A percentile compares a stretch with the other conserved stretches of the same genome.
Conservation (phyloP, 2,113 vertebrate genomes). For the Ifrita kowaldi region DNA sequence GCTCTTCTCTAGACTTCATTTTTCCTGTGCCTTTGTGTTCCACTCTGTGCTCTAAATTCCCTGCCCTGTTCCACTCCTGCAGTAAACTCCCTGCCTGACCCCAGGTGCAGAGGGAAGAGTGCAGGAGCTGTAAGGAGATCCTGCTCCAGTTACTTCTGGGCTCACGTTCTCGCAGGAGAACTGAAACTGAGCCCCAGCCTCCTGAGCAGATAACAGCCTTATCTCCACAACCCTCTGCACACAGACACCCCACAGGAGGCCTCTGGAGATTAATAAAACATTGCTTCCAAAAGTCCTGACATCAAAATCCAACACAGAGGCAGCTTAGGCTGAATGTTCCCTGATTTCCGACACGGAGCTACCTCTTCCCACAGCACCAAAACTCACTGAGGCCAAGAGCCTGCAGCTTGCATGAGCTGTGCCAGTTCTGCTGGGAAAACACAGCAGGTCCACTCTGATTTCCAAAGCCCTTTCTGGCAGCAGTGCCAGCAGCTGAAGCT, state of each 20-base stretch:
- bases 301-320: fast-evolving
- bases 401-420: fast-evolving
- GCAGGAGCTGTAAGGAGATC: background rate
- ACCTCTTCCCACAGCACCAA: too few species aligned
- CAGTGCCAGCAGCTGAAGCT: background rate
- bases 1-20: background rate
- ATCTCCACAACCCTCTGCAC: background rate
- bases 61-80: background rate
- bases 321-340: fast-evolving
- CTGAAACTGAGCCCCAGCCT: background rate
- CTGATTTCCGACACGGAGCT: background rate
- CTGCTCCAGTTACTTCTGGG: background rate
- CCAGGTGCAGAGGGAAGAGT: background rate
- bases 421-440: background rate
- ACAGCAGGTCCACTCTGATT: fast-evolving
- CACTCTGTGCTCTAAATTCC: background rate
- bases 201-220: background rate
- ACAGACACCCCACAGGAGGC: fast-evolving
- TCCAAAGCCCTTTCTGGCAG: background rate
- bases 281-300: background rate
- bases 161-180: background rate
- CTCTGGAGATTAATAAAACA: background rate
- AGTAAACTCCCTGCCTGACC: background rate
- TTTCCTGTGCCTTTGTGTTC: background rate
- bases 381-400: too few species aligned